Percentiles rank a stretch among this genome's conserved stretches.
Conservation (phyloP, 2,797 vertebrate species). For the Schizopygopsis pylzovi region DNA sequence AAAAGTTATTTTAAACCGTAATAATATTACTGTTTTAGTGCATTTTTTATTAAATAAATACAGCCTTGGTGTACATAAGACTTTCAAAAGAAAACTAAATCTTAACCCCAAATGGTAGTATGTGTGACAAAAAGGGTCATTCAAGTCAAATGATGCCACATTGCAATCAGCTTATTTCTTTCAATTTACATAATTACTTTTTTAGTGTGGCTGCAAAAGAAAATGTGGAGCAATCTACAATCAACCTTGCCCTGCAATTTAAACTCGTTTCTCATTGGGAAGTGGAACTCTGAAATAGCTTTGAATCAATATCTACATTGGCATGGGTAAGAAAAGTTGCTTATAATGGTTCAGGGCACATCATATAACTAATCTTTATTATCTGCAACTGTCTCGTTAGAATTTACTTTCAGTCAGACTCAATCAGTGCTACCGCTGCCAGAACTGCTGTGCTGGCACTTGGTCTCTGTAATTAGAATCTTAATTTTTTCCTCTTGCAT, state of each 20-base stretch:
- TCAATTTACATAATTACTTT: constrained; percentile 19
- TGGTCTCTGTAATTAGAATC: constrained; percentile 60
- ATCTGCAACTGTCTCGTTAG: constrained; percentile 37
- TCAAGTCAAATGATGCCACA: not conserved
- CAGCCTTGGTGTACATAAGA: not conserved
- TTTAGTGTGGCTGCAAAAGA: not conserved
- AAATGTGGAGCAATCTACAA: constrained; percentile 14
- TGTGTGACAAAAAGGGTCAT: not conserved
- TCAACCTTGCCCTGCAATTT: constrained; percentile 4
- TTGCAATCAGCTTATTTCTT: not conserved
- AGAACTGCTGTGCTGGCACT: constrained; percentile 48
- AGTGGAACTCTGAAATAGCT: not conserved
- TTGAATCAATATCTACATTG: constrained; percentile 38
- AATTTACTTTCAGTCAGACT: constrained; percentile 40
- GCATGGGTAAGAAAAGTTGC: constrained; percentile 52
- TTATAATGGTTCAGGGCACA: constrained; percentile 39
- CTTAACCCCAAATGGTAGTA: not conserved
- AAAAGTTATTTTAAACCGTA: not conserved
- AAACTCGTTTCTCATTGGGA: not conserved
- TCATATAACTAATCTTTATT: constrained; percentile 44
- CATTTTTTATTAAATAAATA: not conserved
- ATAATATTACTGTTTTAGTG: not conserved
- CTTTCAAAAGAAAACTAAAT: not conserved
- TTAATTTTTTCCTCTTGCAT: constrained; percentile 53
- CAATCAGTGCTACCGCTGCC: constrained; percentile 30